Conservation (phyloP, 2,888 invertebrate genomes). For the Zele albiditarsus region DNA sequence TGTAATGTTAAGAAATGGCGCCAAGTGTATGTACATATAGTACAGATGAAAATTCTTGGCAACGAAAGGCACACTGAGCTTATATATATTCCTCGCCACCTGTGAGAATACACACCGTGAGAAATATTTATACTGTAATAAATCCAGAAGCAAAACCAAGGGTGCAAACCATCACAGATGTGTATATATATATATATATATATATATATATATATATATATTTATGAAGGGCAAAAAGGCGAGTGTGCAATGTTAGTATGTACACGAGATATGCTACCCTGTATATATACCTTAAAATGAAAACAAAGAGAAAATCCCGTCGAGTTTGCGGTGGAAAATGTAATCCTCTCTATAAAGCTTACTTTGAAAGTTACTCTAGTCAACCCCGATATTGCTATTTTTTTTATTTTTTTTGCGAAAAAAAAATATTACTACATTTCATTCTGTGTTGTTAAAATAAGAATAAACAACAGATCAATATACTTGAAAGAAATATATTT, state of each 20-base stretch:
- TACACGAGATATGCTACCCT: background rate
- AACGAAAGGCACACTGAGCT: slow-evolving; percentile 5
- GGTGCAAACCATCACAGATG: slow-evolving; percentile 2
- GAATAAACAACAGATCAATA: too few species aligned
- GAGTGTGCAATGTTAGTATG: background rate
- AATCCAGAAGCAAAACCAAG: slow-evolving; percentile 20
- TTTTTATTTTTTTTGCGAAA: too few species aligned
- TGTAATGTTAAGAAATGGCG: slow-evolving; percentile 1
- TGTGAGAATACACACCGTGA: slow-evolving; percentile 6
- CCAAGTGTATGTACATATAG: background rate
- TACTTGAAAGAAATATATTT: too few species aligned
- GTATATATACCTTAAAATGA: slow-evolving; percentile 11
- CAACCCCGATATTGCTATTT: slow-evolving; percentile 9
- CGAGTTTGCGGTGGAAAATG: slow-evolving; percentile 19
- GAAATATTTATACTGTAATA: slow-evolving; percentile 29
- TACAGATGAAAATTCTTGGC: background rate
- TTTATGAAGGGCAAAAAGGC: slow-evolving; percentile 1
- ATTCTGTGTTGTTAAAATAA: too few species aligned
- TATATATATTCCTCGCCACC: background rate
- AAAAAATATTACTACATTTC: background rate
- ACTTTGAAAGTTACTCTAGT: slow-evolving; percentile 22
- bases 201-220: background rate
- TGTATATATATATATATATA: slow-evolving; percentile 13
- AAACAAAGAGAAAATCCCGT: slow-evolving; percentile 29
- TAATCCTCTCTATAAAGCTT: slow-evolving; percentile 28